Evolutionary conservation across 2,888 invertebrate genomes (phyloP).

Genomic region (Malthinus flaveolus): DNA sequence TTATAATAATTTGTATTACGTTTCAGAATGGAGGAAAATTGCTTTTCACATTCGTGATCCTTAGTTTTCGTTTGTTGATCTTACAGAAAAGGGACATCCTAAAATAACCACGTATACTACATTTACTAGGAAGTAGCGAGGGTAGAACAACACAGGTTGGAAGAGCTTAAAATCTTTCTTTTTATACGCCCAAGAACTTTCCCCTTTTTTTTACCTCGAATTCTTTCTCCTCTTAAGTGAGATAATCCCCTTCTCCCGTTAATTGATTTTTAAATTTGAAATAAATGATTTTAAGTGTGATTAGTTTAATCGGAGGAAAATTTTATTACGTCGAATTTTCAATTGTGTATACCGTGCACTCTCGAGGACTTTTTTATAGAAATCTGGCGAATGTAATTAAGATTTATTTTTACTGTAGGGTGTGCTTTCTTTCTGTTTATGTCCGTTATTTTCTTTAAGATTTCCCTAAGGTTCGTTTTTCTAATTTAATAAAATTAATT

Average conservation of each 20-base stretch:
- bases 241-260: too few relatives aligned
- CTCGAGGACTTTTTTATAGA: slow-evolving; percentile 10
- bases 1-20: too few relatives aligned
- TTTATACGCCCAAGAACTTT: too few relatives aligned
- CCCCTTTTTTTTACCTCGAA: too few relatives aligned
- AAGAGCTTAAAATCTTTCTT: slow-evolving; percentile 1
- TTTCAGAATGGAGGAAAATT: too few relatives aligned
- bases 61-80: slow-evolving; percentile 4
- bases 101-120: slow-evolving; percentile 2
- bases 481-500: slow-evolving; percentile 30
- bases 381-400: slow-evolving; percentile 25
- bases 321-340: not conserved
- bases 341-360: not conserved
- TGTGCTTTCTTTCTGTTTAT: slow-evolving; percentile 21
- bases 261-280: too few relatives aligned
- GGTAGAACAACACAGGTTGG: slow-evolving; percentile 2
- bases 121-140: not conserved
- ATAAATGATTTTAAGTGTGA: too few relatives aligned
- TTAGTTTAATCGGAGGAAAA: not conserved
- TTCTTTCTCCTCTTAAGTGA: too few relatives aligned
- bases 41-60: not conserved
- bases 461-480: slow-evolving; percentile 23
- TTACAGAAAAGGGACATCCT: slow-evolving; percentile 1
- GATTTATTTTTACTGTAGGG: slow-evolving; percentile 29
- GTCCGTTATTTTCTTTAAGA: slow-evolving; percentile 25